Percentiles rank a stretch among this genome's conserved stretches.
These are phyloP conservation scores for Machaerirhynchus nigripectus DNA, from an alignment of 2,113 vertebrate species.

Conservation along the genomic window DNA sequence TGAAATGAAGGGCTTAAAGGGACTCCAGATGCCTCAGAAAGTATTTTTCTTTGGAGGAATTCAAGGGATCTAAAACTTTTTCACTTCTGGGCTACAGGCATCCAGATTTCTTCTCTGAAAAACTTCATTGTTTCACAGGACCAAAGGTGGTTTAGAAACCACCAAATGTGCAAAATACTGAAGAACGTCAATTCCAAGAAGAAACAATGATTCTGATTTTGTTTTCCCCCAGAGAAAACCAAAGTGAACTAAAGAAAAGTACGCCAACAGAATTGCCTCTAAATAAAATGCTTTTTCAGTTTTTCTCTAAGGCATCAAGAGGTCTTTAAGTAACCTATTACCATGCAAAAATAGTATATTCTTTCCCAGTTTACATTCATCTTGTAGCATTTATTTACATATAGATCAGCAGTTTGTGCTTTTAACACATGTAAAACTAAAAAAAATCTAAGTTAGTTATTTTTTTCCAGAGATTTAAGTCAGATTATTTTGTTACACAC, in stretches of 20 bases:
- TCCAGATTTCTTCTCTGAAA: not conserved
- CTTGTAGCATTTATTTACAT: constrained; percentile 68
- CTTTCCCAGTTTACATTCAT: constrained; percentile 73
- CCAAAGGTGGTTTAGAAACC: not conserved
- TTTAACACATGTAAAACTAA: constrained; percentile 58
- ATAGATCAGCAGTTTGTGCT: constrained; percentile 70
- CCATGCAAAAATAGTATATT: constrained; percentile 77
- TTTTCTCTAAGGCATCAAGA: constrained; percentile 70
- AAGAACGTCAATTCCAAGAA: not conserved
- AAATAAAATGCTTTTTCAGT: constrained; percentile 44
- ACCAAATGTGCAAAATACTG: not conserved
- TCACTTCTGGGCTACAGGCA: not conserved
- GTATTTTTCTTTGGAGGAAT: constrained; percentile 32
- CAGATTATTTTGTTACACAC: not conserved
- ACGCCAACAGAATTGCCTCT: not conserved
- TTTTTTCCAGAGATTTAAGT: constrained; percentile 38
- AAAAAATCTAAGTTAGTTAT: not conserved
- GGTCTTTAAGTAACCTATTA: constrained; percentile 59
- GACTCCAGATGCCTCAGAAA: constrained; percentile 46
- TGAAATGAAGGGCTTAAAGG: constrained; percentile 53
- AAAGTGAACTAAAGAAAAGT: constrained; percentile 26
- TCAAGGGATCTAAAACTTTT: not conserved
- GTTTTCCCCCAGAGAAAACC: not conserved
- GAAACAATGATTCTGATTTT: not conserved
- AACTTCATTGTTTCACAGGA: not conserved